Base-by-base conservation (phyloP, 2,797 vertebrate species). In the Eulemur albifrons region DNA sequence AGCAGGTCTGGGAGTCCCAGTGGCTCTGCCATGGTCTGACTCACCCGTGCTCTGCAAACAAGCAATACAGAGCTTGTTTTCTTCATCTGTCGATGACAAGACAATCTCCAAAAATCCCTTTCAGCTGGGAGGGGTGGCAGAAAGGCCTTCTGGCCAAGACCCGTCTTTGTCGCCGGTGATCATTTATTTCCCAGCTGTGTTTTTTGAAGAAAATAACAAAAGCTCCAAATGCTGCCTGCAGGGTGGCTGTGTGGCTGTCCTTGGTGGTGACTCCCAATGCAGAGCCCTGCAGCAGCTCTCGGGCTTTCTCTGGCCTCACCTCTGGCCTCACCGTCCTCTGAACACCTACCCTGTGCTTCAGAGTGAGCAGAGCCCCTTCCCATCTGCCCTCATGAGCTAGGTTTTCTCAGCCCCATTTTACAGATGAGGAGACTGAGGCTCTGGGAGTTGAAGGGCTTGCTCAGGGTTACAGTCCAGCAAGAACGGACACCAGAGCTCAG, bases 181-280 rank as follows among this genome's bases (percentile, higher is more conserved):
- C 75, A 80, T 87, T 90, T n/a, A 72, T 76, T 93, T 85, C 79
- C 63, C 79, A 94, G 86, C 93, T 96, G 90, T 96, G 90, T 63
- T 93, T 97, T 92, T 75, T 92, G 77, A 54, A 96, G 90, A 88
- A 94, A 96, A 97, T 94, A 94, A 94, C 88, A 77, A 96, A 96
- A 73, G 40, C 30, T 88, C 67, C 23, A 7, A 59, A 69, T 25
- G n/a, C 32, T 65, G 81, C 85, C 95, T 73, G 50, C 18, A 82
- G 96, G 77, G 93, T 92, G 93, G 43, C 73, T 72, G 57, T 75
- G 82, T 3, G 38, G n/a, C 35, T 82, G 77, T 90, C 86, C 83
- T 92, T 70, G 63, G 85, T 7, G 32, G 38, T 90, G 35, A 80
- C 80, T 45, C 30, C 63, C 21, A 3, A 0, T 8, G 14, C 38